Conservation (phyloP, 2,888 invertebrate species). For the Cosmopolites sordidus region DNA sequence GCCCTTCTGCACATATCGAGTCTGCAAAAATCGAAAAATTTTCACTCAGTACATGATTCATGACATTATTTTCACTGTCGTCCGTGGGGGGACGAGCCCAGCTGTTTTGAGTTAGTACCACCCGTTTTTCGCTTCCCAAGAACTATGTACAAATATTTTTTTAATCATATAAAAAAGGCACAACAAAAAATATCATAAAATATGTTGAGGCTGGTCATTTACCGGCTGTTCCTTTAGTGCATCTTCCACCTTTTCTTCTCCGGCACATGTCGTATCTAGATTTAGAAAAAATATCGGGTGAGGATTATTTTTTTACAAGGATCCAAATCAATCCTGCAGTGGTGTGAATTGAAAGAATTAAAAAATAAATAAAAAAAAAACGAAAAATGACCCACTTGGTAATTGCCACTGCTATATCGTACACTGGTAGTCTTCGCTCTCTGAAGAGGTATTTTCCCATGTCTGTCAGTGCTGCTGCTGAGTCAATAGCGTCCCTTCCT, state of each 20-base stretch:
- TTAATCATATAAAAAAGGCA: too few relatives aligned
- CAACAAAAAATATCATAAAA: constrained; percentile 19
- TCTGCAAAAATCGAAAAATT: constrained; percentile 63
- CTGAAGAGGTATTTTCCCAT: constrained; percentile 97
- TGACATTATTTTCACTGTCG: too few relatives aligned
- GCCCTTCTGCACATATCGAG: constrained; percentile 98
- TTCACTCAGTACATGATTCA: neutral
- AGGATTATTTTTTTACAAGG: too few relatives aligned
- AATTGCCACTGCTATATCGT: constrained; percentile 92
- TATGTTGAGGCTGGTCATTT: constrained; percentile 46
- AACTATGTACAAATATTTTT: constrained; percentile 7
- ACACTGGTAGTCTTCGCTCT: constrained; percentile 88
- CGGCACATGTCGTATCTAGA: constrained; percentile 97
- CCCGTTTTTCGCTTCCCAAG: neutral
- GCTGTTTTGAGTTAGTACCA: neutral
- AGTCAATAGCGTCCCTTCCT: constrained; percentile 90
- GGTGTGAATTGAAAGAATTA: too few relatives aligned
- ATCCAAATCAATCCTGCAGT: too few relatives aligned
- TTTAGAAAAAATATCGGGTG: constrained; percentile 11
- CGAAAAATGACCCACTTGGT: constrained; percentile 73
- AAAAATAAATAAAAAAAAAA: constrained; percentile 2
- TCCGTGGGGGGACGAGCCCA: neutral
- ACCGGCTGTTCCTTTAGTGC: constrained; percentile 98
- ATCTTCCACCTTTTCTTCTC: constrained; percentile 92
- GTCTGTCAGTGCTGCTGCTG: constrained; percentile 89